These are phyloP conservation scores for Hemicentrotus pulcherrimus DNA, from an alignment of 35 echinoderm and acorn worm genomes.

Conservation along the genomic window DNA sequence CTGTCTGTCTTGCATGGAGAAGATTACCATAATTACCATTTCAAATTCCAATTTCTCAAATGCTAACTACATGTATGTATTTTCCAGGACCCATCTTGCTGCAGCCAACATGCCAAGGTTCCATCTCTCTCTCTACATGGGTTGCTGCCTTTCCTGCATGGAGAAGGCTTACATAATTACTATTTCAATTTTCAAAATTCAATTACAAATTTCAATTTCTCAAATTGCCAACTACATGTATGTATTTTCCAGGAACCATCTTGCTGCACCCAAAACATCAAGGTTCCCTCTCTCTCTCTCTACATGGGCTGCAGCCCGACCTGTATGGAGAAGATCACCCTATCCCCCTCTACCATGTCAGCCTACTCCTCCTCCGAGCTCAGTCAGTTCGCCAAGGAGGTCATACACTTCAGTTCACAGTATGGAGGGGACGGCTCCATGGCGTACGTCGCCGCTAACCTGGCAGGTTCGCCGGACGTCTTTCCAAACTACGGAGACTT, in stretches of 20 bases:
- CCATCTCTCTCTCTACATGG: too few species aligned
- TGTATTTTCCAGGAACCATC: background rate
- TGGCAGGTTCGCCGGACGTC: slow-evolving; percentile 64
- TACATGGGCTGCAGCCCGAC: slow-evolving; percentile 45
- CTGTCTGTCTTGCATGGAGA: too few species aligned
- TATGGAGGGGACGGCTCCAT: slow-evolving; percentile 74
- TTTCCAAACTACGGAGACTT: slow-evolving; percentile 88
- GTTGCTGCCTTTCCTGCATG: too few species aligned
- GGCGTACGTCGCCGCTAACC: slow-evolving; percentile 73
- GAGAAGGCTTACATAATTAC: too few species aligned
- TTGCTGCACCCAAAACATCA: background rate
- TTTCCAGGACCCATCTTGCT: too few species aligned
- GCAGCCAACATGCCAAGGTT: too few species aligned
- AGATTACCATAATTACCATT: too few species aligned
- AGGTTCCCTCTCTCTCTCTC: background rate
- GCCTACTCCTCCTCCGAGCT: slow-evolving; percentile 27
- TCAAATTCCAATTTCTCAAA: too few species aligned
- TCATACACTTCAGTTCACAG: slow-evolving; percentile 76
- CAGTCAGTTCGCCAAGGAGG: slow-evolving; percentile 66
- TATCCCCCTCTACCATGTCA: slow-evolving; percentile 8
- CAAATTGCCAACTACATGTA: too few species aligned
- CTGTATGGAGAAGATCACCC: background rate
- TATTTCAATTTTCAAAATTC: too few species aligned
- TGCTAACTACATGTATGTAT: too few species aligned
- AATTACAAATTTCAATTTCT: too few species aligned